Evolutionary conservation across 1,140 invertebrate species (phyloP).

Genomic region (Leptinotarsa texana): DNA sequence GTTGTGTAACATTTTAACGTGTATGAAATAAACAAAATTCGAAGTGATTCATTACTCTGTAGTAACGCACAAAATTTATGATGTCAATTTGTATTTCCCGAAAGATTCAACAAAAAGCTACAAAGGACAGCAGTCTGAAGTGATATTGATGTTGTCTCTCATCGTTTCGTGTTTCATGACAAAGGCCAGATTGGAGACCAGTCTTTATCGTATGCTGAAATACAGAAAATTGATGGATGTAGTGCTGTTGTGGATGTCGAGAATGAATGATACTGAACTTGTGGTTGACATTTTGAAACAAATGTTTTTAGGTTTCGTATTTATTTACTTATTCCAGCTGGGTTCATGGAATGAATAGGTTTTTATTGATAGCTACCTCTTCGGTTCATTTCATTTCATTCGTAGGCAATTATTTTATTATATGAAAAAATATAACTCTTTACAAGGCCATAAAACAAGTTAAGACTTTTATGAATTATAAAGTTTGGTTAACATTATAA

Average conservation of each 20-base stretch:
- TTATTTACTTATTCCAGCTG: neutral
- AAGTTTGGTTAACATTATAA: too few relatives aligned
- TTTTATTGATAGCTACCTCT: too few relatives aligned
- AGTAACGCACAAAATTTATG: neutral
- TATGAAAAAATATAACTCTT: too few relatives aligned
- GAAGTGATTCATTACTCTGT: too few relatives aligned
- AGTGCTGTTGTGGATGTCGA: neutral
- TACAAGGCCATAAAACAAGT: too few relatives aligned
- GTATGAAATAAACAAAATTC: too few relatives aligned
- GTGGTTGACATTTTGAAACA: neutral
- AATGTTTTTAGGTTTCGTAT: neutral
- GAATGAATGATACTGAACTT: neutral
- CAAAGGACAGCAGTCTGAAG: neutral
- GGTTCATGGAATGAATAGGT: neutral
- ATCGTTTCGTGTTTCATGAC: neutral
- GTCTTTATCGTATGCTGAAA: neutral
- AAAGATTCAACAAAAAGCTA: neutral
- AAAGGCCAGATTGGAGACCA: neutral
- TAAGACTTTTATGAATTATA: too few relatives aligned
- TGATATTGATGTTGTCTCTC: constrained; percentile 2
- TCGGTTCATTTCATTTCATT: too few relatives aligned
- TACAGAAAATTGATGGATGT: constrained; percentile 3
- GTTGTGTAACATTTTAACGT: too few relatives aligned
- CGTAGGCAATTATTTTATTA: too few relatives aligned
- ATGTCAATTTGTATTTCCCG: neutral